phyloP scores from a whole-genome alignment of 1,140 invertebrate species.

The Bombus soroeensis region DNA sequence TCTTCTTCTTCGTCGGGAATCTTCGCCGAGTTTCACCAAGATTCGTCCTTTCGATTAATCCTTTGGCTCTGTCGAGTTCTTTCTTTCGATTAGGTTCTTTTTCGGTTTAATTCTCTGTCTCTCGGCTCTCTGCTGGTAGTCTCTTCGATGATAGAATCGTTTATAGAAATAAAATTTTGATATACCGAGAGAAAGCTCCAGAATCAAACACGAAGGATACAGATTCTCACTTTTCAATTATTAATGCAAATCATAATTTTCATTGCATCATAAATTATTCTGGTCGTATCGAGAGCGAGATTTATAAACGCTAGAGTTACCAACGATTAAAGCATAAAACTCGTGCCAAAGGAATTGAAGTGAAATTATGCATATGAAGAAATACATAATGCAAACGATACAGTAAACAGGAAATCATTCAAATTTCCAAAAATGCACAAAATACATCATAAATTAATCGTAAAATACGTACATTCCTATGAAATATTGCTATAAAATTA shows the following conservation, averaged over 20 bases:
- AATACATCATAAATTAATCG: neutral
- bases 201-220: neutral
- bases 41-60: neutral
- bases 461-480: fast-evolving
- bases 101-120: neutral
- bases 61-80: neutral
- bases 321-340: no score
- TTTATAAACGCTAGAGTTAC: neutral
- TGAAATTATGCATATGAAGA: no score
- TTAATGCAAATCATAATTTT: neutral
- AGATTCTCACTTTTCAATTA: neutral
- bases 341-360: no score
- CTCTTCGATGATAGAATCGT: neutral
- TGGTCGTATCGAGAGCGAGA: neutral
- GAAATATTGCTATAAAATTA: neutral
- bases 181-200: neutral
- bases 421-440: neutral
- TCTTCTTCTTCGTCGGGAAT: neutral
- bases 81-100: neutral
- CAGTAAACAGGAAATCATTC: no score
- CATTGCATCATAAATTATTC: neutral
- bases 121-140: neutral
- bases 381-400: no score
- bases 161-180: neutral
- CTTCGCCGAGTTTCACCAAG: neutral